Evolutionary conservation across 2,797 vertebrate genomes (phyloP).

Genomic region (Phataginus tricuspis): DNA sequence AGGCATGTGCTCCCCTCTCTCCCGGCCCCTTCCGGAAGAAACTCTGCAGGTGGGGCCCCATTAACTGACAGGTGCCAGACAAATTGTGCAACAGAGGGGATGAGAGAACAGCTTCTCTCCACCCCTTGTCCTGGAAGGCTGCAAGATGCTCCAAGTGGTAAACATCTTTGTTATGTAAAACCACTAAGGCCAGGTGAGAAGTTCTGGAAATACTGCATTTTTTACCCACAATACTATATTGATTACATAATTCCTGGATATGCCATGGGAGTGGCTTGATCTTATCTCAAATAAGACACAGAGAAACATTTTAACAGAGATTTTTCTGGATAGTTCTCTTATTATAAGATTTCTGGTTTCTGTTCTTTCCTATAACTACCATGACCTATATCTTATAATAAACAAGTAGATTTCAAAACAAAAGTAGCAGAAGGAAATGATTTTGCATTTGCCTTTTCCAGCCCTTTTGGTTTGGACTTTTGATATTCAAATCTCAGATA

Average conservation of each 20-base stretch:
- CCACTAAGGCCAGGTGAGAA: too few relatives aligned
- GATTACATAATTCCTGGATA: background rate
- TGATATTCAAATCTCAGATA: background rate
- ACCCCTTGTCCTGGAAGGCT: too few relatives aligned
- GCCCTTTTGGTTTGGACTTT: background rate
- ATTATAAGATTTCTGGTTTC: background rate
- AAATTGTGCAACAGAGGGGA: too few relatives aligned
- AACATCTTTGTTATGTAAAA: too few relatives aligned
- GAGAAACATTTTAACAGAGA: background rate
- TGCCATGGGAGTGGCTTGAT: background rate
- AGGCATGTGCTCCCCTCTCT: too few relatives aligned
- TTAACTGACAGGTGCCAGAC: too few relatives aligned
- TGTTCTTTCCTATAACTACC: background rate
- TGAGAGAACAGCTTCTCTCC: too few relatives aligned
- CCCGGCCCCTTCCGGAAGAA: too few relatives aligned
- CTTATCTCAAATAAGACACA: background rate
- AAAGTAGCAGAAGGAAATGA: background rate
- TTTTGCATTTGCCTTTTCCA: background rate
- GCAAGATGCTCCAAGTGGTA: too few relatives aligned
- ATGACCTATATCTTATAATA: background rate
- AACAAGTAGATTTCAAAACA: background rate
- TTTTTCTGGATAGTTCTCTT: background rate
- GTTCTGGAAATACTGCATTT: too few relatives aligned
- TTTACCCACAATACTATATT: background rate
- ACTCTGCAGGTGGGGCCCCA: too few relatives aligned